These are phyloP conservation scores for Felis chaus DNA, from an alignment of 2,113 vertebrate species.

Conservation along the genomic window DNA sequence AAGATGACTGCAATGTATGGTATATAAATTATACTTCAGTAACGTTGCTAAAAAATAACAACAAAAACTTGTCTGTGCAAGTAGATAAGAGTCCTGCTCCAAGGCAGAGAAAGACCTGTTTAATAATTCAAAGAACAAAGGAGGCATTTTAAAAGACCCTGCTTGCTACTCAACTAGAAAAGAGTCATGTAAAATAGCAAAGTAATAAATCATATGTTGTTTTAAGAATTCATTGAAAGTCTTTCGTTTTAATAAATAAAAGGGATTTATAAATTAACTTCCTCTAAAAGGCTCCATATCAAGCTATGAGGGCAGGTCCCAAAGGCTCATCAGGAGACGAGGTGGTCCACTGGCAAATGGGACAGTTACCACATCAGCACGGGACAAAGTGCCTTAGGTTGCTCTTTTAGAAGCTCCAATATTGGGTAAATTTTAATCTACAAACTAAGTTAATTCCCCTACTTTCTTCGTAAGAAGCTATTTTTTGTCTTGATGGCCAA, in stretches of 20 bases:
- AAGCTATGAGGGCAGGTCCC: background rate
- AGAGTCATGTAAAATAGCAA: background rate
- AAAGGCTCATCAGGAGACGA: background rate
- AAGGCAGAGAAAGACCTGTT: background rate
- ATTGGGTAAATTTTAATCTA: background rate
- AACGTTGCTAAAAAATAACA: background rate
- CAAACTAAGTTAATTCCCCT: background rate
- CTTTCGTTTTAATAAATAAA: background rate
- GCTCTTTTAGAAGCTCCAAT: background rate
- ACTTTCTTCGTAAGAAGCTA: background rate
- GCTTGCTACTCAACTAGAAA: background rate
- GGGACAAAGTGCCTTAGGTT: background rate
- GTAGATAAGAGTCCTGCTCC: background rate
- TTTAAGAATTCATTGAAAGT: background rate
- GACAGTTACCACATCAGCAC: background rate
- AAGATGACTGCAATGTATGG: background rate
- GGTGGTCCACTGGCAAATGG: background rate
- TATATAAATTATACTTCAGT: background rate
- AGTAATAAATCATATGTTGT: background rate
- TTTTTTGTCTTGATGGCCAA: background rate
- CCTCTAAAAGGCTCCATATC: background rate
- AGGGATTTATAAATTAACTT: background rate
- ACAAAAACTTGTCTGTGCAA: background rate
- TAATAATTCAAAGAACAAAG: constrained; percentile 29
- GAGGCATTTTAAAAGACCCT: background rate